A percentile compares a stretch with the other conserved stretches of the same genome.
Evolutionary conservation across 2,888 invertebrate species (phyloP).

Genomic region (Desoria tigrina): DNA sequence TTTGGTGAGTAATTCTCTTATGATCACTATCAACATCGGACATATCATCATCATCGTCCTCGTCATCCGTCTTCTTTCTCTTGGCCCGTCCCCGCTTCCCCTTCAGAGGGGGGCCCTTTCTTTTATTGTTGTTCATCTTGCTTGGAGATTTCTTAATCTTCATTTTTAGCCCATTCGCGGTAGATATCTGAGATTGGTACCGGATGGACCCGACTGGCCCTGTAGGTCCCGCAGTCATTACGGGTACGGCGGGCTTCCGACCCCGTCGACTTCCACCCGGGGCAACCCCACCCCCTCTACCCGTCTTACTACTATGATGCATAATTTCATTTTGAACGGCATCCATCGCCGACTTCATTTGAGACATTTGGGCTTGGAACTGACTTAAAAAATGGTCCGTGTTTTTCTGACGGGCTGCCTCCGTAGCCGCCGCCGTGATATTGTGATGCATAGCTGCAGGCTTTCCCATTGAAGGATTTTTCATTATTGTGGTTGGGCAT

Average conservation of each 20-base stretch:
- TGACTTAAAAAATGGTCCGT: slow-evolving; percentile 49
- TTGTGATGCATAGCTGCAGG: slow-evolving; percentile 8
- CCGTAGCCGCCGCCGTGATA: slow-evolving; percentile 1
- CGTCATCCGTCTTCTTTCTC: slow-evolving; percentile 53
- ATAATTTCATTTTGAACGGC: slow-evolving; percentile 46
- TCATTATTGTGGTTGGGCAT: background rate
- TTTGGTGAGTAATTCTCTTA: slow-evolving; percentile 34
- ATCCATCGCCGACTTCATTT: slow-evolving; percentile 52
- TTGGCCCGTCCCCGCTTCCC: slow-evolving; percentile 37
- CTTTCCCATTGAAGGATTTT: slow-evolving; percentile 20
- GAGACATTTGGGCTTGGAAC: slow-evolving; percentile 53
- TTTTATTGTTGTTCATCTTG: slow-evolving; percentile 41
- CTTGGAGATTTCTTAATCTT: slow-evolving; percentile 66
- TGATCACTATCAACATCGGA: slow-evolving; percentile 32
- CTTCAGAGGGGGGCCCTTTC: slow-evolving; percentile 39
- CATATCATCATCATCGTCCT: slow-evolving; percentile 44
- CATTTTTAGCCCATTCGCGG: slow-evolving; percentile 70
- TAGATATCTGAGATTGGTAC: slow-evolving; percentile 65
- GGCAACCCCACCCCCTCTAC: background rate
- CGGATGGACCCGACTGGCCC: slow-evolving; percentile 57
- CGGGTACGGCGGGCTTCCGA: background rate
- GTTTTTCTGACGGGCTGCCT: slow-evolving; percentile 32
- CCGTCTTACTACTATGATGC: background rate
- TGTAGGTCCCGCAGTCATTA: slow-evolving; percentile 12
- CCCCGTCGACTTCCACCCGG: background rate